Percentiles rank a stretch among this genome's conserved stretches.
Evolutionary conservation across 2,113 vertebrate genomes (phyloP).

Genomic region (Myocastor coypus): DNA sequence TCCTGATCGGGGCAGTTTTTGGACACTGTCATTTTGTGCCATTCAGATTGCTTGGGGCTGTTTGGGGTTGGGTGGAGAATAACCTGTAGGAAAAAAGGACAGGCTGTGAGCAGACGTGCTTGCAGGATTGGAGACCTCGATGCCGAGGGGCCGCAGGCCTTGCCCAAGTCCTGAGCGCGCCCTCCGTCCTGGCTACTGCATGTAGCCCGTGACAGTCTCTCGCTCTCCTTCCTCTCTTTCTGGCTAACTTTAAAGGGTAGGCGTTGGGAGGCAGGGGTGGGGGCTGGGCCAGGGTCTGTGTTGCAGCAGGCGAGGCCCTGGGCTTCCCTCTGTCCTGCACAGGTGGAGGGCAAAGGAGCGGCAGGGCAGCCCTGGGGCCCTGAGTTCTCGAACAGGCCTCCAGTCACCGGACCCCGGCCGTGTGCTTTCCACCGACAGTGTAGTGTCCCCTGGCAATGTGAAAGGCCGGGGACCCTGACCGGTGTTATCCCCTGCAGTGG

Average conservation of each 20-base stretch:
- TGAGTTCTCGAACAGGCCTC: conserved; percentile 55
- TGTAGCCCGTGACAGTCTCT: not conserved
- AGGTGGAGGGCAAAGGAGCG: no score
- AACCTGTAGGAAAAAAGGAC: conserved; percentile 88
- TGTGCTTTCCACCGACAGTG: conserved; percentile 44
- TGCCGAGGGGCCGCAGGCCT: not conserved
- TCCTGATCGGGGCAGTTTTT: conserved; percentile 98
- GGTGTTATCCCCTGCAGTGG: not conserved
- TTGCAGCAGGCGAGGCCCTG: no score
- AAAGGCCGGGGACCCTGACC: conserved; percentile 46
- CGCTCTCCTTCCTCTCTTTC: not conserved
- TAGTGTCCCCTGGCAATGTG: conserved; percentile 28
- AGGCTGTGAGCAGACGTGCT: not conserved
- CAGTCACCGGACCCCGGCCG: conserved; percentile 45
- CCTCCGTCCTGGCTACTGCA: accelerated
- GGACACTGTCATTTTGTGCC: conserved; percentile 97
- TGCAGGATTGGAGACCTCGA: not conserved
- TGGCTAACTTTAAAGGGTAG: not conserved
- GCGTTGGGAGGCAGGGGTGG: no score
- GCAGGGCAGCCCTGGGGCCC: no score
- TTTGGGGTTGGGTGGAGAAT: conserved; percentile 98
- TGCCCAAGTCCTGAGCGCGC: no score
- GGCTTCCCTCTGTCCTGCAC: no score
- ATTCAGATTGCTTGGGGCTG: conserved; percentile 97
- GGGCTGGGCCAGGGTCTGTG: no score